Conservation (phyloP, 2,888 invertebrate genomes). For the Hypomecis atomaria region DNA sequence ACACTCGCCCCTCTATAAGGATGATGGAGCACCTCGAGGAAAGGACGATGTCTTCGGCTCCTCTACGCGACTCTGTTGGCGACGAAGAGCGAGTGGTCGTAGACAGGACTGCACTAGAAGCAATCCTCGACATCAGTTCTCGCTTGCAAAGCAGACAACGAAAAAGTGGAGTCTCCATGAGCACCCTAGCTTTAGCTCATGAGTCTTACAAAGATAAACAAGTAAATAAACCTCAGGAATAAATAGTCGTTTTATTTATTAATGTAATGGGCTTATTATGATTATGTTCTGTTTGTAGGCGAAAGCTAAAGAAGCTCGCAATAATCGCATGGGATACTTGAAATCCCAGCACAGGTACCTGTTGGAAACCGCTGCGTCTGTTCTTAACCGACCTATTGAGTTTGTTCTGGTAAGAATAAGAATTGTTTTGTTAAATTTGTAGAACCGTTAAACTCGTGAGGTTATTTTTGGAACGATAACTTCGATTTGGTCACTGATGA, state of each 20-base stretch:
- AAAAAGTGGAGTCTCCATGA: constrained; percentile 74
- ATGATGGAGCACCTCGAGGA: no score
- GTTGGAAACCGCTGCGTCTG: constrained; percentile 86
- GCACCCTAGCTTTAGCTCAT: constrained; percentile 69
- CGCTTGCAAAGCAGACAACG: constrained; percentile 67
- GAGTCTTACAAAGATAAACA: constrained; percentile 82
- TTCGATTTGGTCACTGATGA: no score
- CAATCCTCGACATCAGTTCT: constrained; percentile 72
- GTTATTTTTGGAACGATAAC: no score
- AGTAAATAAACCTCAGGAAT: constrained; percentile 62
- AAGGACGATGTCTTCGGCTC: no score
- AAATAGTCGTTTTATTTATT: no score
- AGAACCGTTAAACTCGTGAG: no score
- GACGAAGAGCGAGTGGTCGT: constrained; percentile 59
- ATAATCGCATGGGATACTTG: constrained; percentile 71
- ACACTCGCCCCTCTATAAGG: no score
- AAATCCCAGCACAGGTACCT: constrained; percentile 86
- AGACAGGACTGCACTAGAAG: constrained; percentile 74
- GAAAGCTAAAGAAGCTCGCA: constrained; percentile 86
- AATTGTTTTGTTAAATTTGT: no score
- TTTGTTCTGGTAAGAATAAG: constrained; percentile 79
- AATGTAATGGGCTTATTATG: constrained; percentile 9
- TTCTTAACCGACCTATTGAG: constrained; percentile 80
- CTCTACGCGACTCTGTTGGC: constrained; percentile 2
- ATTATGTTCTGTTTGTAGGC: constrained; percentile 70